Evolutionary conservation across 2,888 invertebrate genomes (phyloP).

Genomic region (Leptopilina drosophilae): DNA sequence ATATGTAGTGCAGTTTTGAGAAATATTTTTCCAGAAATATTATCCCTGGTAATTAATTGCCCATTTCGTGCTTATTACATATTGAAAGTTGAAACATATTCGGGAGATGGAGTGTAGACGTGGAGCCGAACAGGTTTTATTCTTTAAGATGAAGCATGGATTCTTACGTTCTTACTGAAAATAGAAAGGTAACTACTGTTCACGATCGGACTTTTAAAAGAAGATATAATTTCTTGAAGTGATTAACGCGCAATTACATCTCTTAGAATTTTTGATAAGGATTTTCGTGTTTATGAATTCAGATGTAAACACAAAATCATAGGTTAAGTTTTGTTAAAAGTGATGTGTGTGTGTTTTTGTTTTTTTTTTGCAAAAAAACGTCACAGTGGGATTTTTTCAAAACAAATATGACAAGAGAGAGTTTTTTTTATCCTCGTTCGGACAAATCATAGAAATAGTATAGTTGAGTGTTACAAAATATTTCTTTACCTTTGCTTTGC

Average conservation of each 20-base stretch:
- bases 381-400: too few species aligned
- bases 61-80: not conserved
- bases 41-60: not conserved
- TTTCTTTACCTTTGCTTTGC: not conserved
- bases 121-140: slow-evolving; percentile 36
- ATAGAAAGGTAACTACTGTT: slow-evolving; percentile 33
- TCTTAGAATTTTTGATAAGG: not conserved
- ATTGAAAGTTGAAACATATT: slow-evolving; percentile 25
- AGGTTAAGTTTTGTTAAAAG: slow-evolving; percentile 3
- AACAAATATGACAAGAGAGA: too few species aligned
- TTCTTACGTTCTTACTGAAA: slow-evolving; percentile 29
- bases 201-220: not conserved
- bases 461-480: not conserved
- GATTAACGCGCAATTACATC: slow-evolving; percentile 1
- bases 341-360: too few species aligned
- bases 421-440: too few species aligned
- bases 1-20: not conserved
- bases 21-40: not conserved
- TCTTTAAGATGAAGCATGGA: slow-evolving; percentile 19
- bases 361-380: too few species aligned
- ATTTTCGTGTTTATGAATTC: not conserved
- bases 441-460: too few species aligned
- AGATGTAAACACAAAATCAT: not conserved
- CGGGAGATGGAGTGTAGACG: slow-evolving; percentile 13
- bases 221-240: slow-evolving; percentile 10